Percentiles rank a stretch among this genome's conserved stretches.
These are phyloP conservation scores for Verasper variegatus DNA, from an alignment of 2,113 vertebrate species.

Conservation along the genomic window DNA sequence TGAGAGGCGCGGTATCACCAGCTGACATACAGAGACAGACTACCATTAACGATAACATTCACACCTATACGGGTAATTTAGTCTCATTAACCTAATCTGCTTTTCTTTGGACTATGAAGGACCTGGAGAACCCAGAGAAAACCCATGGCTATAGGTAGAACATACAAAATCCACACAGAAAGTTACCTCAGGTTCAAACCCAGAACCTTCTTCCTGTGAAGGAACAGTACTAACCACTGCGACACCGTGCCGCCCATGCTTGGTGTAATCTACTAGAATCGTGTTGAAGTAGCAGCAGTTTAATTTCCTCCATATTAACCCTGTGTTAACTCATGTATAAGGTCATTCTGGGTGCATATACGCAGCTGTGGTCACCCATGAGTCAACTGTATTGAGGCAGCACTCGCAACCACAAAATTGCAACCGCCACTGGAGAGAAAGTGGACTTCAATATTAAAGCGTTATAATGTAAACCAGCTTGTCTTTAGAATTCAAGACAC, in stretches of 20 bases:
- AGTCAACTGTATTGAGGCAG: slow-evolving; percentile 29
- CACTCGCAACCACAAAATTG: slow-evolving; percentile 41
- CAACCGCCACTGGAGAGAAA: slow-evolving; percentile 26
- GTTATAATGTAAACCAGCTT: slow-evolving; percentile 32
- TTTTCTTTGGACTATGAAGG: too few species aligned
- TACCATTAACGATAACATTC: too few species aligned
- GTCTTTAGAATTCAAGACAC: slow-evolving; percentile 39
- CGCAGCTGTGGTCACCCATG: slow-evolving; percentile 11
- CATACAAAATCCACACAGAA: too few species aligned
- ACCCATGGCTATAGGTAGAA: too few species aligned
- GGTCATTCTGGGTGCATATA: slow-evolving; percentile 17
- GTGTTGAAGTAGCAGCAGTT: background rate
- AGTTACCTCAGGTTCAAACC: background rate
- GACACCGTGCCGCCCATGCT: background rate
- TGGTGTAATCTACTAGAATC: background rate
- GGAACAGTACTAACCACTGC: too few species aligned
- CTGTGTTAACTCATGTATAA: slow-evolving; percentile 11
- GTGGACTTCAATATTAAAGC: slow-evolving; percentile 45
- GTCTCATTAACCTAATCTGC: too few species aligned
- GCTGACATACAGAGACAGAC: too few species aligned
- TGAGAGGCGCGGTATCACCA: too few species aligned
- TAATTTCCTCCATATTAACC: background rate
- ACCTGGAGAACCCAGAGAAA: too few species aligned
- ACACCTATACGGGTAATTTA: too few species aligned
- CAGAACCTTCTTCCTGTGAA: background rate